Evolutionary conservation across 2,113 vertebrate species (phyloP), one percentile per base, ranked within the genome.

Genomic region (Canis aureus): DNA sequence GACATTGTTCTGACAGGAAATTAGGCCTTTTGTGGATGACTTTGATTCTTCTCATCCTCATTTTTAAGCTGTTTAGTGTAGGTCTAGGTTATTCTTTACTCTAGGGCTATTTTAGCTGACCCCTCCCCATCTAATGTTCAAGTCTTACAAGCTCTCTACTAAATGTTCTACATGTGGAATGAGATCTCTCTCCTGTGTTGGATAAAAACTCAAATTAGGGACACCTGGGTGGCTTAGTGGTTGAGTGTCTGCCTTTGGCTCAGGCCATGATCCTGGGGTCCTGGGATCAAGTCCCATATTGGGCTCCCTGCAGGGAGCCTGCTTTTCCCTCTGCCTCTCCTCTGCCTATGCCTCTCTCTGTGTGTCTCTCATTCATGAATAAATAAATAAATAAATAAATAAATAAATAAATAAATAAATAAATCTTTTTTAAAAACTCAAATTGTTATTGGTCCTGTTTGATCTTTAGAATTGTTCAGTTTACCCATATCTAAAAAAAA

Each of bases 41-140:
- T 82, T 69, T 90, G 19, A 87, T 57, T 71, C 20, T 84, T n/a
- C 53, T 86, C 32, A 57, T 89, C 20, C 35, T 93, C 78, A 51
- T 78, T 93, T 80, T 78, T 82, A 96, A 87, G 66, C 13, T 66
- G 87, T 96, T 82, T 81, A 81, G 51, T 43, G 13, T 89, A 25
- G n/a, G 10, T 86, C 81, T 86, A 76, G 69, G 55, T 95, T 69
- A 82, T 22, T 27, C 7, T 90, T 89, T 64, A 86, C 15, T 64
- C 59, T 35, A 62, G 1, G 7, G n/a, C 23, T 76, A 62, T 60
- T 55, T 80, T 49, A 80, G 38, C n/a, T 43, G 43, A 43, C 43
- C 43, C 43, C 43, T 25, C 17, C 3, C 85, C 20, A 60, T 64
- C 29, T 78, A 86, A 91, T 29, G 38, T 38, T 17, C 55, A 29